These are phyloP conservation scores for Sycophila sp. DNA, from an alignment of 1,140 invertebrate species.

Conservation along the genomic window DNA sequence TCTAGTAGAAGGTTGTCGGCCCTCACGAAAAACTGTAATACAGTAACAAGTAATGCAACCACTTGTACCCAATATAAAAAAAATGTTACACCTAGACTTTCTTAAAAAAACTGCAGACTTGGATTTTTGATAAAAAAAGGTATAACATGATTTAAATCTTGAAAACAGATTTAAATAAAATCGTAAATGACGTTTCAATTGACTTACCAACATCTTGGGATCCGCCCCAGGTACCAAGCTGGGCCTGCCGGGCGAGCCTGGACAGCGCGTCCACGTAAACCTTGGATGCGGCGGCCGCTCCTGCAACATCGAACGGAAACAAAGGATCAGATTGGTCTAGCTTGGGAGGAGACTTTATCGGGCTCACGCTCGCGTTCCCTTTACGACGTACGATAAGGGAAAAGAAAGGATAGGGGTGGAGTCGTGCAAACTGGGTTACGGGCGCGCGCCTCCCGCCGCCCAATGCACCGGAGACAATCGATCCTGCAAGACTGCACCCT, in stretches of 20 bases:
- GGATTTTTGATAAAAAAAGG: no score
- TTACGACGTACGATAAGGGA: neutral
- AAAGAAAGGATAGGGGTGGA: neutral
- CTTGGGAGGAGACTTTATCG: neutral
- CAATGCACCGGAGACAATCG: neutral
- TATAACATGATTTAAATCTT: no score
- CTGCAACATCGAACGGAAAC: slow-evolving; percentile 65
- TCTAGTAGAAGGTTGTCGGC: no score
- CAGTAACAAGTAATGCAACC: no score
- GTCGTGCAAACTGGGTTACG: neutral
- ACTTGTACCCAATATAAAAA: no score
- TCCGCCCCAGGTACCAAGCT: slow-evolving; percentile 88
- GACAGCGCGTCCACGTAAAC: slow-evolving; percentile 88
- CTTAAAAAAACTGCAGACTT: no score
- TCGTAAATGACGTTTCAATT: no score
- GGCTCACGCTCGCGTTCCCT: neutral
- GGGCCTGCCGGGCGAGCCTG: slow-evolving; percentile 85
- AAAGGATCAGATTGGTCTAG: no score
- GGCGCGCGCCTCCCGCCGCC: neutral
- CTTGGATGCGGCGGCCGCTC: slow-evolving; percentile 85
- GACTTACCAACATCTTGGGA: slow-evolving; percentile 90
- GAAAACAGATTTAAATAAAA: no score
- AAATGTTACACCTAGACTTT: no score
- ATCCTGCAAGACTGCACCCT: no score
- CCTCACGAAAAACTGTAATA: no score